Percentiles rank a stretch among this genome's conserved stretches.
These are phyloP conservation scores for Dorcus parallelipipedus DNA, from an alignment of 2,888 invertebrate species.

Conservation along the genomic window DNA sequence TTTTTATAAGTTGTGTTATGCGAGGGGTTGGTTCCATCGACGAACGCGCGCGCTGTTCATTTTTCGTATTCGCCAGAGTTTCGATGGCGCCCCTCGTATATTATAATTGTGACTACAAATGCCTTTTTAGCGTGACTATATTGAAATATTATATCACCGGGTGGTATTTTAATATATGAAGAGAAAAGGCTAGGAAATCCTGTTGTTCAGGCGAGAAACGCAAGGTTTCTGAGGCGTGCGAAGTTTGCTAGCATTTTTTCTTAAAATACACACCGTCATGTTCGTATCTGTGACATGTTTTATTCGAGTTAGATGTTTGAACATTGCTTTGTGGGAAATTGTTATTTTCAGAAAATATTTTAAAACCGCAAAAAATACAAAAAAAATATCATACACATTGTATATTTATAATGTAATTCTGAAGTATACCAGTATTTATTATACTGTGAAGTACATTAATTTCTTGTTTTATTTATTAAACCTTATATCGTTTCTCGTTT, in stretches of 20 bases:
- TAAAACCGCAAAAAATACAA: constrained; percentile 50
- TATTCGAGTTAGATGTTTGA: constrained; percentile 52
- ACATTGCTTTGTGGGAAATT: constrained; percentile 55
- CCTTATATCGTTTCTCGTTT: not conserved
- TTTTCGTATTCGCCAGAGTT: not conserved
- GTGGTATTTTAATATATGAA: constrained; percentile 45
- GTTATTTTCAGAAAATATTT: constrained; percentile 56
- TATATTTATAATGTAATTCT: constrained; percentile 57
- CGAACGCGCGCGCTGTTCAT: constrained; percentile 1
- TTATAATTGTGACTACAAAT: constrained; percentile 51
- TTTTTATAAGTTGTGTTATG: constrained; percentile 16
- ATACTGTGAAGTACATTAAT: constrained; percentile 53
- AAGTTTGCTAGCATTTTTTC: not conserved
- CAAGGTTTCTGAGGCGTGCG: too few species aligned
- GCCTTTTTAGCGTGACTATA: constrained; percentile 51
- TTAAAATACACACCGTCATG: constrained; percentile 40
- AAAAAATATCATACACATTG: constrained; percentile 52
- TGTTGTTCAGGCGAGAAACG: too few species aligned
- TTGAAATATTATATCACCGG: constrained; percentile 40
- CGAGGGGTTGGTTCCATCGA: constrained; percentile 6
- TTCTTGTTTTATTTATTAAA: constrained; percentile 28
- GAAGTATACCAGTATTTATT: constrained; percentile 57
- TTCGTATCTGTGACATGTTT: constrained; percentile 50
- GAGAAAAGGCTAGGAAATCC: constrained; percentile 36
- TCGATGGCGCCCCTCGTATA: constrained; percentile 34